Conservation (phyloP, 2,797 vertebrate genomes). For the Brotula barbata region DNA sequence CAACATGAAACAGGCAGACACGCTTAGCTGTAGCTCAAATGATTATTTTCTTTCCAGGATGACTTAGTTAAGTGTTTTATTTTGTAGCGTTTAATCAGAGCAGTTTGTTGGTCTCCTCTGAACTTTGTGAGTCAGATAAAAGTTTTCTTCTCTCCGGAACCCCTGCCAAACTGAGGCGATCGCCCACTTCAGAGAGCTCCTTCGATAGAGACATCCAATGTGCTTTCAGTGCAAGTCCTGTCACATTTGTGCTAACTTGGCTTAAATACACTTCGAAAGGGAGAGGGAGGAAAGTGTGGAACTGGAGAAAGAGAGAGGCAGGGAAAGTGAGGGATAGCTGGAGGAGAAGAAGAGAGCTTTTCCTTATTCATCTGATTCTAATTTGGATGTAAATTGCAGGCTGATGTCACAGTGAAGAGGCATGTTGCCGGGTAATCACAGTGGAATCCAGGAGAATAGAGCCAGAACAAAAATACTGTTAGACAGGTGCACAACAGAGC, state of each 20-base stretch:
- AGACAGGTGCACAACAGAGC: conserved; percentile 75
- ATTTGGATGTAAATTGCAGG: conserved; percentile 67
- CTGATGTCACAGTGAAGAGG: conserved; percentile 65
- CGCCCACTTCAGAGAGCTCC: conserved; percentile 50
- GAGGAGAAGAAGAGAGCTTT: conserved; percentile 35
- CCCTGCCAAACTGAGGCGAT: conserved; percentile 35
- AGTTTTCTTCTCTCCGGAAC: conserved; percentile 10
- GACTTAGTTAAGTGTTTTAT: conserved; percentile 33
- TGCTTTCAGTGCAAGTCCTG: conserved; percentile 52
- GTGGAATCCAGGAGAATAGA: conserved; percentile 56
- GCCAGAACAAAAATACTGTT: conserved; percentile 48
- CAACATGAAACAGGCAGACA: conserved; percentile 11
- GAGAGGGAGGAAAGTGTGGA: not conserved
- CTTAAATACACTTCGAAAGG: conserved; percentile 18
- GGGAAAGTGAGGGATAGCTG: conserved; percentile 32
- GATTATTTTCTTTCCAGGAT: conserved; percentile 22
- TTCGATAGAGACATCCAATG: conserved; percentile 56
- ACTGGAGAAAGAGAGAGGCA: conserved; percentile 1
- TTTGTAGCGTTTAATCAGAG: conserved; percentile 33
- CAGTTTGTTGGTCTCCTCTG: conserved; percentile 46
- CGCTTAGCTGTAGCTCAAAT: conserved; percentile 14
- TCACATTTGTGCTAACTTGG: conserved; percentile 54
- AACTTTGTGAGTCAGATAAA: conserved; percentile 41
- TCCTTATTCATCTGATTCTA: conserved; percentile 71
- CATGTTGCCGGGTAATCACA: conserved; percentile 62